These are phyloP conservation scores for Vidua macroura DNA, from an alignment of 2,113 vertebrate species.

Conservation along the genomic window DNA sequence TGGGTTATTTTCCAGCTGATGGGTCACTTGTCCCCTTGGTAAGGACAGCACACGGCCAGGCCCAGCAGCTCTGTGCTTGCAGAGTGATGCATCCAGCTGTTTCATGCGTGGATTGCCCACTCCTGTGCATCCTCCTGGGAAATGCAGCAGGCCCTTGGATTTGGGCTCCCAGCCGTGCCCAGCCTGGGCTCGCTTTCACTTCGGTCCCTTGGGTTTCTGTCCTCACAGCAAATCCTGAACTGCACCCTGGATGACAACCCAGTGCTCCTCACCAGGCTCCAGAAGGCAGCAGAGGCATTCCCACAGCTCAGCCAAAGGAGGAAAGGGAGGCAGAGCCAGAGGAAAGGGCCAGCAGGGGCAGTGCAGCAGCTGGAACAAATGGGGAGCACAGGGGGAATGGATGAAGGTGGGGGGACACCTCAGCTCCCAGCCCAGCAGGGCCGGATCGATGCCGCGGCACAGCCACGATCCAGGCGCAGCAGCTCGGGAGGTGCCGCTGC, in stretches of 20 bases:
- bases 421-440: neutral
- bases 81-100: neutral
- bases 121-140: neutral
- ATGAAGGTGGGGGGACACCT: neutral
- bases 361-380: neutral
- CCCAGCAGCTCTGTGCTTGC: neutral
- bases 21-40: neutral
- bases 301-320: conserved; percentile 89
- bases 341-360: conserved; percentile 88
- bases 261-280: conserved; percentile 82
- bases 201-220: neutral
- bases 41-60: neutral
- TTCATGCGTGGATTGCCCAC: neutral
- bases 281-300: conserved; percentile 91
- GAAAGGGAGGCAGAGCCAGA: conserved; percentile 90
- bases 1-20: neutral
- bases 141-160: neutral
- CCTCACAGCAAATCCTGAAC: conserved; percentile 82
- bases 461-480: neutral
- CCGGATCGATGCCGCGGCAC: neutral
- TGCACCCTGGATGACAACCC: conserved; percentile 88
- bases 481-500: neutral
- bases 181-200: neutral
- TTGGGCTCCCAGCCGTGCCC: fast-evolving
- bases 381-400: fast-evolving